Base-by-base conservation (phyloP, 2,888 invertebrate genomes). In the Thymelicus acteon region DNA sequence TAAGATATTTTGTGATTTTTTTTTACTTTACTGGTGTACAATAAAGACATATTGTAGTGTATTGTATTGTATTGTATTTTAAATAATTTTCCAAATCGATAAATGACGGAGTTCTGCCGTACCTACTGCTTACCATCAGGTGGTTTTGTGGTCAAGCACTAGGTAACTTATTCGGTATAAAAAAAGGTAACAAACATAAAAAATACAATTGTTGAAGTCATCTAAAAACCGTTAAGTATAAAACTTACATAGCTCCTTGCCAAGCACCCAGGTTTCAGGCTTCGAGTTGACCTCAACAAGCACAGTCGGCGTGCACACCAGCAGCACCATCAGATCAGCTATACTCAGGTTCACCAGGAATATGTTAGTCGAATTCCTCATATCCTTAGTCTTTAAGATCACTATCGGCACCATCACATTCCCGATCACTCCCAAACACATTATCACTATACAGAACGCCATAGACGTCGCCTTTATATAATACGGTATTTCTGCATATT, bases 371-470 rank as follows among this genome's bases (percentile, higher is more conserved):
- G 98, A 98, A 85, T 98, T 98, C 82, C 98, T 95, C 97, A 98
- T 97, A 86, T 98, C 98, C 86, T 98, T 97, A 65, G 98, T 98
- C 87, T 97, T 97, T 83, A 98, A 95, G 77, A 98, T 98, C 78
- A 99, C 98, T 82, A 98, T 95, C 48, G 98, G 98, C 84, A 98
- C 98, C 96, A 98, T 97, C 74, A 98, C 95, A 85, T 99, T 99
- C 31, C 98, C 98, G 76, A 98, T 95, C 74, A 98, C 97, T 49
- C 98, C 98, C 78, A 98, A 94, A 82, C 97, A 95, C 96, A 98
- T 97, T 79, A 98, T 97, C 77, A 97, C 94, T 81, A 97, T 96
- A 89, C 98, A 98, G 80, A 98, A 96, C 37, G 97, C 95, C 95
- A 98, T 98, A 10, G 98, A 98, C 2, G 97, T 97, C 67, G 96